Conservation (phyloP, 2,113 vertebrate species). For the Paramormyrops kingsleyae region DNA sequence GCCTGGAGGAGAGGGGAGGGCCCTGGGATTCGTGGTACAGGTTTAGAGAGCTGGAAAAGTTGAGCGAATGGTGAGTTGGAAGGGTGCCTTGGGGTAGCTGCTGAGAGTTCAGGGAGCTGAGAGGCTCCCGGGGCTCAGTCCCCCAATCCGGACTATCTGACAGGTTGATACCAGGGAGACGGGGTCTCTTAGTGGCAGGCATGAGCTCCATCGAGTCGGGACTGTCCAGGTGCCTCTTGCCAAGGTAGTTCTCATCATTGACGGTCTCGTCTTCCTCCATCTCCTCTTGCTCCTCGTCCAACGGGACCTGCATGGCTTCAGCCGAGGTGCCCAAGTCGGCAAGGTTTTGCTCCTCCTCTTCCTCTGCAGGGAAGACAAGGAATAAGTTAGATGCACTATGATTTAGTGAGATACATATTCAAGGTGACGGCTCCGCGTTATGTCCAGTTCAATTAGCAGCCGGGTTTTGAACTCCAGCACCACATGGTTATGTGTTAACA, state of each 20-base stretch:
- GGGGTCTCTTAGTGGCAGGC: conserved; percentile 78
- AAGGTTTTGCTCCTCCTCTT: conserved; percentile 91
- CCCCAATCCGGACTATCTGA: conserved; percentile 75
- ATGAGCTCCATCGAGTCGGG: conserved; percentile 83
- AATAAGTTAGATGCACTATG: not conserved
- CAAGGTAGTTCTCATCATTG: conserved; percentile 91
- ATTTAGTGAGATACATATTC: not conserved
- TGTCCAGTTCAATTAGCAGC: not conserved
- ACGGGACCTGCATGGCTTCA: conserved; percentile 94
- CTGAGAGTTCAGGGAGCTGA: conserved; percentile 88
- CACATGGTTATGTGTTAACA: not conserved
- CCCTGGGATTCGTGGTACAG: conserved; percentile 75
- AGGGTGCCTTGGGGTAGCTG: conserved; percentile 81
- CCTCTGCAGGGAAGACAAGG: conserved; percentile 62
- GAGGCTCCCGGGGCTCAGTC: conserved; percentile 84
- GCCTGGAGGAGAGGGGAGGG: conserved; percentile 71
- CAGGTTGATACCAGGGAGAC: conserved; percentile 65
- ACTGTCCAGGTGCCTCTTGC: conserved; percentile 81
- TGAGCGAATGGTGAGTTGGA: conserved; percentile 66
- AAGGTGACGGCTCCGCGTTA: not conserved
- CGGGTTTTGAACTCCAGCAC: not conserved
- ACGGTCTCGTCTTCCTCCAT: conserved; percentile 86
- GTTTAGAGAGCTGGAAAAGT: conserved; percentile 64
- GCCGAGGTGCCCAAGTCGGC: conserved; percentile 94
- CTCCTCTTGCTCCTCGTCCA: conserved; percentile 87